Evolutionary conservation across 2,113 vertebrate species (phyloP), one percentile per base, ranked within the genome.

Genomic region (Alethe diademata): DNA sequence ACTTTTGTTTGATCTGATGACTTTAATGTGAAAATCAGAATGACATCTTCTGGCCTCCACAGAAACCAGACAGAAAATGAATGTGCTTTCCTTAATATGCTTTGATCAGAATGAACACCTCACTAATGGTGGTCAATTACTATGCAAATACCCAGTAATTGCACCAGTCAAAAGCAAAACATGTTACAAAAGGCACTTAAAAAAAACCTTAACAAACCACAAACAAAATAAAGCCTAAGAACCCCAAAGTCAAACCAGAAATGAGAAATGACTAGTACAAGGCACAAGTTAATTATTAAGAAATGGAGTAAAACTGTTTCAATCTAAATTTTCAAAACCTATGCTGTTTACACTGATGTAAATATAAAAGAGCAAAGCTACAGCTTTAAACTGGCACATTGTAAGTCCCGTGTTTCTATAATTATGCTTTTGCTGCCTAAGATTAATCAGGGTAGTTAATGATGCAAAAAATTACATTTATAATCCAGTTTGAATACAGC

Each of bases 401-500:
- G 45, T 73, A 95, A 94, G 72, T 86, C 57, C 58, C 81, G 29
- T 89, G 92, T 92, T 97, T 96, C 84, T 91, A 95, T 98, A 97
- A 98, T 98, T 98, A 98, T 97, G 95, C 95, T 97, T 98, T 96
- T 97, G 93, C 97, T 97, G 97, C 96, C 96, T 97, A 97, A 98
- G 97, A 98, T 96, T 97, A 97, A 98, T 98, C 96, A 96, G 91
- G 88, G 86, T 96, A 98, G 97, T 96, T 98, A 98, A 98, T 98
- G 98, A 98, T 97, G 98, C 98, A 98, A 98, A 97, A 97, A 98
- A 98, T 98, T 98, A 97, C 97, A 98, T 97, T 98, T 97, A 98
- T 96, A 97, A 96, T 98, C 97, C 98, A 98, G 93, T 95, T 97
- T 98, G 98, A 98, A 98, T 98, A 98, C 98, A 98, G 95, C 96